These are phyloP conservation scores for Hipposideros larvatus DNA, from an alignment of 2,797 vertebrate genomes.

Conservation along the genomic window DNA sequence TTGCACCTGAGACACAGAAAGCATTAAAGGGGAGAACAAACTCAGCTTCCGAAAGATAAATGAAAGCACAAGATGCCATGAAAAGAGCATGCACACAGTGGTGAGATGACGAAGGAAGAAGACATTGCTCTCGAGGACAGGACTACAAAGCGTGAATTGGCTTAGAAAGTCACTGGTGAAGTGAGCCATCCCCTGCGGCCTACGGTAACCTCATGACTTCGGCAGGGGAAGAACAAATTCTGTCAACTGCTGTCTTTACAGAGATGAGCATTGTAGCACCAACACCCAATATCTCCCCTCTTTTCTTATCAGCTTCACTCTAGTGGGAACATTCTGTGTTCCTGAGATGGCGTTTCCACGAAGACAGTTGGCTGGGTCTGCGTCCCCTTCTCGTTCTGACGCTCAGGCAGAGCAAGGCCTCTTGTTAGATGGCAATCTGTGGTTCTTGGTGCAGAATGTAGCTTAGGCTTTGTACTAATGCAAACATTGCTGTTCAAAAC, in stretches of 20 bases:
- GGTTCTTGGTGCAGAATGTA: no score
- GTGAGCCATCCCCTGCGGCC: not conserved
- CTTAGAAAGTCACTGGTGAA: not conserved
- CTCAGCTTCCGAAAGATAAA: not conserved
- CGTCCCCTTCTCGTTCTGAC: not conserved
- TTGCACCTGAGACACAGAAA: not conserved
- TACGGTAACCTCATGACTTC: not conserved
- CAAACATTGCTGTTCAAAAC: not conserved
- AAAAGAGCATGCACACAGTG: not conserved
- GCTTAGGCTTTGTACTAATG: not conserved
- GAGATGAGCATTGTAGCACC: not conserved
- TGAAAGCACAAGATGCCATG: not conserved
- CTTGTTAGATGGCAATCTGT: not conserved
- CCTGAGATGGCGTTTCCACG: not conserved
- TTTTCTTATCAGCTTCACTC: not conserved
- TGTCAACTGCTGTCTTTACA: not conserved
- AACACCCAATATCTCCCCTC: not conserved
- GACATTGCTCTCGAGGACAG: not conserved
- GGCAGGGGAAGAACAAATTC: no score
- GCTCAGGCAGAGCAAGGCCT: not conserved
- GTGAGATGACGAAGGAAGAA: not conserved
- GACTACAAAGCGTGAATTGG: not conserved
- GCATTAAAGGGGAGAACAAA: not conserved
- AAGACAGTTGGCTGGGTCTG: not conserved
- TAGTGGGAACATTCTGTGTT: not conserved